These are phyloP conservation scores for Poeciliopsis prolifica DNA, from an alignment of 2,113 vertebrate genomes.

Conservation along the genomic window DNA sequence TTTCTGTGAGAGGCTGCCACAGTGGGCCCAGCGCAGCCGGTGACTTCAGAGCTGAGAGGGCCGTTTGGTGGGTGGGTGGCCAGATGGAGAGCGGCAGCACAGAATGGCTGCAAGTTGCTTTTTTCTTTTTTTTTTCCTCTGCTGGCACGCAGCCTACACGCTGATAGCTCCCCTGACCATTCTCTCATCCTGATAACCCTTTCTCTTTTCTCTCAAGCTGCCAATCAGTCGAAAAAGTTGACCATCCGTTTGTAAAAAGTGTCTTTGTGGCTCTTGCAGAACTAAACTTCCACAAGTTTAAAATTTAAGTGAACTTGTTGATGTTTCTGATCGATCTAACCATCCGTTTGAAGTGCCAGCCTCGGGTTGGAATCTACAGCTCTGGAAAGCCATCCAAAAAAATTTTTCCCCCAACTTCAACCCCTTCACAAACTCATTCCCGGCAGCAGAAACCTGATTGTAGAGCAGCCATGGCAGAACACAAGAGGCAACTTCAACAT, in stretches of 20 bases:
- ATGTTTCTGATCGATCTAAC: not conserved
- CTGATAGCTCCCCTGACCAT: conserved; percentile 51
- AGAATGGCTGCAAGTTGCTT: conserved; percentile 37
- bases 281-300: not conserved
- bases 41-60: conserved; percentile 62
- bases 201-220: conserved; percentile 25
- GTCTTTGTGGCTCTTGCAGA: not conserved
- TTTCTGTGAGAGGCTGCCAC: conserved; percentile 59
- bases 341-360: not conserved
- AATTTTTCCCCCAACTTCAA: conserved; percentile 1
- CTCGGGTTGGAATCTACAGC: conserved; percentile 14
- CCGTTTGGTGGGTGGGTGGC: conserved; percentile 47
- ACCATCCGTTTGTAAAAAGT: not conserved
- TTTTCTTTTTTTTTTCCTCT: conserved; percentile 16
- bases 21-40: conserved; percentile 42
- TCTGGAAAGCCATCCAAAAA: conserved; percentile 2
- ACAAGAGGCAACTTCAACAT: conserved; percentile 81
- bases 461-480: conserved; percentile 68
- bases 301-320: not conserved
- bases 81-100: conserved; percentile 64
- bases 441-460: conserved; percentile 70
- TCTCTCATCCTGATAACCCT: conserved; percentile 37
- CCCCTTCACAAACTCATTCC: conserved; percentile 18
- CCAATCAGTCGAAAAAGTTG: conserved; percentile 14
- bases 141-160: conserved; percentile 53